Evolutionary conservation across 2,797 vertebrate species (phyloP).

Genomic region (Bovichtus variegatus): DNA sequence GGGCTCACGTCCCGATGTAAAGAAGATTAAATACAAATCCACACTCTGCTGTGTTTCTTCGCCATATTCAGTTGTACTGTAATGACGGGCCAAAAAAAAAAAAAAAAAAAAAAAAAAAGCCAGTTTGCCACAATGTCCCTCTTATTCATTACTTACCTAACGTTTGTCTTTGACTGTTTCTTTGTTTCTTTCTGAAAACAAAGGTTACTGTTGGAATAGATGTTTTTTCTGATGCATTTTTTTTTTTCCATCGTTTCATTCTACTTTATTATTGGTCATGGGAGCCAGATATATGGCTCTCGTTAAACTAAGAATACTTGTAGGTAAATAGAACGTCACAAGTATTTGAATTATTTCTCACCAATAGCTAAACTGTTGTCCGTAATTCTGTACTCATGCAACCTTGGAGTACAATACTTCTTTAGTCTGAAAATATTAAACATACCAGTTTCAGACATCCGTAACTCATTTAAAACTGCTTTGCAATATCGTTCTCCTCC

Average conservation of each 20-base stretch:
- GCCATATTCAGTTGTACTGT: slow-evolving; percentile 53
- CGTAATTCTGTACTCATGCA: background rate
- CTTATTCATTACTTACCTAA: slow-evolving; percentile 10
- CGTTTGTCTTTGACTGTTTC: background rate
- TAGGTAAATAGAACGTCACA: slow-evolving; percentile 6
- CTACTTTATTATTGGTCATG: slow-evolving; percentile 4
- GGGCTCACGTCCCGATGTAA: slow-evolving; percentile 7
- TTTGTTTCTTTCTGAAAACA: slow-evolving; percentile 10
- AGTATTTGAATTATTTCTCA: slow-evolving; percentile 4
- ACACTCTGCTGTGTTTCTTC: slow-evolving; percentile 19
- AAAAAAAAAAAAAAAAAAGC: slow-evolving; percentile 2
- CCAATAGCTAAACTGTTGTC: background rate
- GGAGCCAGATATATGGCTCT: background rate
- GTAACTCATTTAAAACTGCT: background rate
- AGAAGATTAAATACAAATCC: slow-evolving; percentile 6
- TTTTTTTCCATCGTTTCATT: slow-evolving; percentile 34
- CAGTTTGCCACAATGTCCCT: slow-evolving; percentile 26
- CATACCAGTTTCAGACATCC: background rate
- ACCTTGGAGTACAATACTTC: background rate
- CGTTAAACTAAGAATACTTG: background rate
- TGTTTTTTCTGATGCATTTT: slow-evolving; percentile 22
- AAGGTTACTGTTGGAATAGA: slow-evolving; percentile 26
- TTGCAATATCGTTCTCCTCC: background rate
- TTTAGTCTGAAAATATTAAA: background rate
- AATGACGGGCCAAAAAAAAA: slow-evolving; percentile 30